phyloP scores from a whole-genome alignment of 2,113 vertebrate genomes.

The Tachysurus fulvidraco region DNA sequence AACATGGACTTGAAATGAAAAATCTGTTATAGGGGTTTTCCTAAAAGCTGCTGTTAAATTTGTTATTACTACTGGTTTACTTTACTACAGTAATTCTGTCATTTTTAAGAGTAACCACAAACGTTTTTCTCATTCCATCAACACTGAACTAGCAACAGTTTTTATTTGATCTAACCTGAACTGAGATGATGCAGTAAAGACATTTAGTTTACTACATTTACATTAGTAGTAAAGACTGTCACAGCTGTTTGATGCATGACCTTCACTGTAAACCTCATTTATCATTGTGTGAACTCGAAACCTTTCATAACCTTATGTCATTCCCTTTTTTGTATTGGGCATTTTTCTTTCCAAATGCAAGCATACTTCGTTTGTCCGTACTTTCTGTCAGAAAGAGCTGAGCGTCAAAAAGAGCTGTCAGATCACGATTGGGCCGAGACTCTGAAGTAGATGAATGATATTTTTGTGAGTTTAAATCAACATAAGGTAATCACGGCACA shows the following conservation, averaged over 20 bases:
- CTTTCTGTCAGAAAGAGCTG: constrained; percentile 32
- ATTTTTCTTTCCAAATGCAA: constrained; percentile 40
- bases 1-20: constrained; percentile 38
- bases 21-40: constrained; percentile 36
- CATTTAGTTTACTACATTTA: background rate
- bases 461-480: constrained; percentile 43
- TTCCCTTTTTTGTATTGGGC: constrained; percentile 36
- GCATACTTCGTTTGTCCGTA: constrained; percentile 32
- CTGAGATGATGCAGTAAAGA: background rate
- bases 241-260: constrained; percentile 55
- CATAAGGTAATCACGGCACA: constrained; percentile 25
- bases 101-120: background rate
- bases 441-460: constrained; percentile 48
- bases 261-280: constrained; percentile 49
- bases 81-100: background rate
- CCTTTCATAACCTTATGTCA: constrained; percentile 35
- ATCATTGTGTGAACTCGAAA: constrained; percentile 54
- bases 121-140: background rate
- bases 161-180: background rate
- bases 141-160: background rate
- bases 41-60: constrained; percentile 2
- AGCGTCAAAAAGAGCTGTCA: constrained; percentile 50
- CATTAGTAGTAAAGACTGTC: constrained; percentile 2
- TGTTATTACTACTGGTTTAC: background rate
- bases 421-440: constrained; percentile 26